Evolutionary conservation across 2,113 vertebrate species (phyloP).

Genomic region (Circaetus gallicus): DNA sequence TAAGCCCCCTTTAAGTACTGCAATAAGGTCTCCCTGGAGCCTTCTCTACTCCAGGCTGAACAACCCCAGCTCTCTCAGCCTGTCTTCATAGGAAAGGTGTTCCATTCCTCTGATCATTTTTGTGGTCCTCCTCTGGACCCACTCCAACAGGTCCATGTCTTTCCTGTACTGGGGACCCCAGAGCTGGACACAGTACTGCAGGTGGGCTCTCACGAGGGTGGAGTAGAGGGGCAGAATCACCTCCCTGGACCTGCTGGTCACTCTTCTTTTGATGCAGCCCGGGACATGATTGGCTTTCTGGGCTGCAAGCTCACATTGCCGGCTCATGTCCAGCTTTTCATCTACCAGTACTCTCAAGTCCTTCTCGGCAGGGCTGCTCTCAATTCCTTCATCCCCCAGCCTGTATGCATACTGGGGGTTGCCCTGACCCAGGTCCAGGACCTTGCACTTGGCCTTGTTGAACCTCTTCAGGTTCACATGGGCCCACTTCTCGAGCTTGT

Average conservation of each 20-base stretch:
- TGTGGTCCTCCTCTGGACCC: neutral
- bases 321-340: neutral
- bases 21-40: neutral
- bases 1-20: neutral
- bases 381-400: neutral
- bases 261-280: too few species aligned
- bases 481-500: fast-evolving
- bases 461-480: neutral
- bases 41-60: neutral
- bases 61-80: neutral
- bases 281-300: neutral
- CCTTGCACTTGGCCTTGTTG: neutral
- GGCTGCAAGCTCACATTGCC: neutral
- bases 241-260: neutral
- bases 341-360: neutral
- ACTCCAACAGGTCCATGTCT: neutral
- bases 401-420: neutral
- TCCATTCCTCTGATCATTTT: neutral
- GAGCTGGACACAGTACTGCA: neutral
- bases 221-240: neutral
- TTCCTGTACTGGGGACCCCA: neutral
- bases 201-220: neutral
- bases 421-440: neutral
- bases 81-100: neutral
- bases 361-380: neutral